These are phyloP conservation scores for Astyanax mexicanus DNA, from an alignment of 2,797 vertebrate genomes.

Conservation along the genomic window DNA sequence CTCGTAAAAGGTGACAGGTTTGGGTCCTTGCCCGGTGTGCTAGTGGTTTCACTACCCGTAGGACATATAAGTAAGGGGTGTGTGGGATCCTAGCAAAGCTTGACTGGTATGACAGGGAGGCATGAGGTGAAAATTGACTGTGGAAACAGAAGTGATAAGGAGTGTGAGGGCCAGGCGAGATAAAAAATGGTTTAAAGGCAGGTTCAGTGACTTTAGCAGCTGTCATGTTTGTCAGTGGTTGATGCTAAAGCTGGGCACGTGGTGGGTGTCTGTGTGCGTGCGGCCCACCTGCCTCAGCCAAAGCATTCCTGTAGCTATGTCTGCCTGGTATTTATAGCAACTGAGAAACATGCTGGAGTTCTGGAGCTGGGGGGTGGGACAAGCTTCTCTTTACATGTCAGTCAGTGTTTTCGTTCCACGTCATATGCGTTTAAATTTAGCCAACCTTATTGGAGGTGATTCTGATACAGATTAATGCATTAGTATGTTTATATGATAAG, in stretches of 20 bases:
- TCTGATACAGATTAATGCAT: constrained; percentile 18
- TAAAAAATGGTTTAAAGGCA: constrained; percentile 4
- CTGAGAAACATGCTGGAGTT: constrained; percentile 54
- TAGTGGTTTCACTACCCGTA: not conserved
- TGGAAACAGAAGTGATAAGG: not conserved
- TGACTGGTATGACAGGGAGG: not conserved
- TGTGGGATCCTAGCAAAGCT: not conserved
- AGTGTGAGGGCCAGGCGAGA: constrained; percentile 8
- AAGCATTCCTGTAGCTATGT: constrained; percentile 65
- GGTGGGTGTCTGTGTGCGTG: constrained; percentile 1
- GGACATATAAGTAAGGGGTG: constrained; percentile 4
- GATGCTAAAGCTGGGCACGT: not conserved
- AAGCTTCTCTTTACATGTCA: constrained; percentile 16
- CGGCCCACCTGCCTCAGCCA: constrained; percentile 37
- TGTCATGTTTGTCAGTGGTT: constrained; percentile 35
- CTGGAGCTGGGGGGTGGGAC: constrained; percentile 24
- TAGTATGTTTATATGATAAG: constrained; percentile 32
- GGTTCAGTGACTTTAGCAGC: constrained; percentile 39
- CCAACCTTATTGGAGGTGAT: constrained; percentile 32
- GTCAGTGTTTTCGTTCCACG: constrained; percentile 37
- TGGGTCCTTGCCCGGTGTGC: not conserved
- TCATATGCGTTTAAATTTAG: constrained; percentile 62
- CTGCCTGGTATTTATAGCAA: constrained; percentile 72
- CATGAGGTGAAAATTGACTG: not conserved
- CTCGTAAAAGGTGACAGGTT: not conserved